These are phyloP conservation scores for Mormyrus lacerda DNA, from an alignment of 2,113 vertebrate genomes.

Conservation along the genomic window DNA sequence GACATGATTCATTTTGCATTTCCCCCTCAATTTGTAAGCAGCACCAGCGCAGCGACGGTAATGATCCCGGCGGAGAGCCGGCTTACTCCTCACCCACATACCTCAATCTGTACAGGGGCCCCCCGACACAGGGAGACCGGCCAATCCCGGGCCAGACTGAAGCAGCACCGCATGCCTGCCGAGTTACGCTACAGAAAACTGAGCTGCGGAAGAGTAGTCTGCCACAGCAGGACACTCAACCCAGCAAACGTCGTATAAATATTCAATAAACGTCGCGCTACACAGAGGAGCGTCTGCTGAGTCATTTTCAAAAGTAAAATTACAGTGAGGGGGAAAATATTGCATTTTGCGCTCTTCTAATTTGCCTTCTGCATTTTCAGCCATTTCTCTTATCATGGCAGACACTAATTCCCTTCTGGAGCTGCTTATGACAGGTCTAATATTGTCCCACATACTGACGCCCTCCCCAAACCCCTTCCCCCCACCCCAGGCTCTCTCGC, in stretches of 20 bases:
- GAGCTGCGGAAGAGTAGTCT: background rate
- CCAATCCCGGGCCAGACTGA: background rate
- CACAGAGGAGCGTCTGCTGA: background rate
- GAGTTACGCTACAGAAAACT: background rate
- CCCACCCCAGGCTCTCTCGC: background rate
- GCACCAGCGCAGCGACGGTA: background rate
- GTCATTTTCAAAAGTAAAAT: background rate
- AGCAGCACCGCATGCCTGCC: background rate
- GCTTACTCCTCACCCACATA: background rate
- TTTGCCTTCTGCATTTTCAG: background rate
- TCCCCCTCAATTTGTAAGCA: background rate
- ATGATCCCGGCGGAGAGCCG: background rate
- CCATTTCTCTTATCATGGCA: slow-evolving; percentile 5
- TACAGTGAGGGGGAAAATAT: background rate
- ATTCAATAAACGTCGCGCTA: background rate
- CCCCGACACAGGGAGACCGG: background rate
- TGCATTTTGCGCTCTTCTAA: background rate
- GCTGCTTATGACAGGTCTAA: slow-evolving; percentile 15
- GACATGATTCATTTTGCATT: background rate
- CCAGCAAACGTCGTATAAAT: background rate
- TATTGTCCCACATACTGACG: slow-evolving; percentile 8
- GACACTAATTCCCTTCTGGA: slow-evolving; percentile 14
- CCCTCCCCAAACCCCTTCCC: background rate
- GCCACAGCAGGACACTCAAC: background rate
- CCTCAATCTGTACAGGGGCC: background rate